Percentiles rank a stretch among this genome's conserved stretches.
Conservation (phyloP, 2,888 invertebrate genomes). For the Anaspis maculata region DNA sequence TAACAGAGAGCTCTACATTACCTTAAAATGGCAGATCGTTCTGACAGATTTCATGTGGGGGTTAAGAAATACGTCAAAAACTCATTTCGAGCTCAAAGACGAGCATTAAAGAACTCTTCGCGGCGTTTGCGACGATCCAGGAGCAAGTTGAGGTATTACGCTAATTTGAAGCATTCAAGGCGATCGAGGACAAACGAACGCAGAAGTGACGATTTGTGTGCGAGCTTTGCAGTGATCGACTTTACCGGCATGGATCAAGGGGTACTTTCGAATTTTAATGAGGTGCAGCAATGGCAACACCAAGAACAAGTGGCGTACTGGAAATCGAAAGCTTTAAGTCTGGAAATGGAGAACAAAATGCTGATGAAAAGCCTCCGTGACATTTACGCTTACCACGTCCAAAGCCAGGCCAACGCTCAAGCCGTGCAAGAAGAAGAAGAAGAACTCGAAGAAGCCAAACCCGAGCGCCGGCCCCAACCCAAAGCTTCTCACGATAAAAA, state of each 20-base stretch:
- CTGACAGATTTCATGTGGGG: too few relatives aligned
- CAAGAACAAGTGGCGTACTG: slow-evolving; percentile 53
- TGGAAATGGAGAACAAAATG: slow-evolving; percentile 51
- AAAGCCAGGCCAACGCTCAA: slow-evolving; percentile 18
- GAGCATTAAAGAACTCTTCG: too few relatives aligned
- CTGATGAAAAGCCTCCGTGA: slow-evolving; percentile 45
- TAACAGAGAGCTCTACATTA: too few relatives aligned
- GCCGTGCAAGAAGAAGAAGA: slow-evolving; percentile 14
- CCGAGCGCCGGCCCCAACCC: too few relatives aligned
- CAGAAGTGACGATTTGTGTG: slow-evolving; percentile 26
- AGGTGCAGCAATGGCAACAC: slow-evolving; percentile 49
- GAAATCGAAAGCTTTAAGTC: slow-evolving; percentile 50
- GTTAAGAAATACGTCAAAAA: too few relatives aligned
- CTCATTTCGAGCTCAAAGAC: too few relatives aligned
- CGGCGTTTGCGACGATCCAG: slow-evolving; percentile 20
- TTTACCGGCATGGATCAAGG: slow-evolving; percentile 32
- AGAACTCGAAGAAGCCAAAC: slow-evolving; percentile 12
- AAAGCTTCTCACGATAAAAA: too few relatives aligned
- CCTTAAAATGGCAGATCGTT: too few relatives aligned
- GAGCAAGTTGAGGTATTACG: slow-evolving; percentile 22
- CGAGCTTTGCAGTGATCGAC: slow-evolving; percentile 24
- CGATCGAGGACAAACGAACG: slow-evolving; percentile 16
- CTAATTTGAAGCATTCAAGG: slow-evolving; percentile 18
- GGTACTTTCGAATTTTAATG: too few relatives aligned
- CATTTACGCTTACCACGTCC: slow-evolving; percentile 30